These are phyloP conservation scores for Corythornis cristatus DNA, from an alignment of 2,113 vertebrate species.

Conservation along the genomic window DNA sequence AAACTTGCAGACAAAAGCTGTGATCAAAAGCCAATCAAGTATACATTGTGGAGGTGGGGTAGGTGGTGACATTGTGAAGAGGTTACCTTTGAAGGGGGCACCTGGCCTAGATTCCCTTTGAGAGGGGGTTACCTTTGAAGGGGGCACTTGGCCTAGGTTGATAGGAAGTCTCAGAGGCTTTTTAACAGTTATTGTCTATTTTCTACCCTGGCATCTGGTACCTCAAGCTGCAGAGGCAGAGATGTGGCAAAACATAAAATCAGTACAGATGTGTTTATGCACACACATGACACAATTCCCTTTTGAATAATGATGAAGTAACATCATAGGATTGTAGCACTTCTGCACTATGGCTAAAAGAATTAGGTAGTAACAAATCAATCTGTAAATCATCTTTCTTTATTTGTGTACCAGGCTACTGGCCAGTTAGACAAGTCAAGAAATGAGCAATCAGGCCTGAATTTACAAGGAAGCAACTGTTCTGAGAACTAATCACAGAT, in stretches of 20 bases:
- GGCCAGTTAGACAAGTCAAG: not conserved
- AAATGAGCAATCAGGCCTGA: not conserved
- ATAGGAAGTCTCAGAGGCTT: not conserved
- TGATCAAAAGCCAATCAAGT: not conserved
- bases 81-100: not conserved
- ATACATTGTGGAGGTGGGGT: not conserved
- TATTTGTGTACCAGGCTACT: not conserved
- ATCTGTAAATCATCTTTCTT: not conserved
- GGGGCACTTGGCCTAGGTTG: not conserved
- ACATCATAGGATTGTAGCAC: not conserved
- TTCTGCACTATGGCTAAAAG: not conserved
- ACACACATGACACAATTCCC: not conserved
- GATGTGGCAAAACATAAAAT: not conserved
- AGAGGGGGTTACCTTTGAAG: not conserved
- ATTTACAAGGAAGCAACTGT: constrained; percentile 14
- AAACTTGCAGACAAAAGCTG: not conserved
- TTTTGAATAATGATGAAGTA: not conserved
- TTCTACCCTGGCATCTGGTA: not conserved
- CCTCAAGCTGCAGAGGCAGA: not conserved
- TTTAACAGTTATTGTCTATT: not conserved
- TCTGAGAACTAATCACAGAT: constrained; percentile 11
- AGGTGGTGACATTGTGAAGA: not conserved
- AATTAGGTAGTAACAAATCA: not conserved
- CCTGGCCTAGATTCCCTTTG: not conserved
- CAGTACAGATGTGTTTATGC: not conserved